Evolutionary conservation across 2,797 vertebrate genomes (phyloP), one percentile per base, ranked within the genome.

Genomic region (Hydrolagus colliei): DNA sequence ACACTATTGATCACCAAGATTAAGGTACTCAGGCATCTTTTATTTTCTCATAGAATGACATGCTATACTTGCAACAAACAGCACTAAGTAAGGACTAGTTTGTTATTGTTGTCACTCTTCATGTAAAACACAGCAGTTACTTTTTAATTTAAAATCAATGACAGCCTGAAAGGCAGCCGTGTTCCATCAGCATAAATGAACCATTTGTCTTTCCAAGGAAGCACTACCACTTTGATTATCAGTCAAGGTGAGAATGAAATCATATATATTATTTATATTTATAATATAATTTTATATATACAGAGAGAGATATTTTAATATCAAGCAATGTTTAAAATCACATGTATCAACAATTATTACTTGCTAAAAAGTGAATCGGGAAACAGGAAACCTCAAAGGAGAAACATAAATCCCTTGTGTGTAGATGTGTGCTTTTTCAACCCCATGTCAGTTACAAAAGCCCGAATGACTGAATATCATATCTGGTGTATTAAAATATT

Each of bases 121-220:
- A 91, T 92, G 90, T 91, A 92, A 92, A 93, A 92, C 90, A 90
- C 1, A 90, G 89, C 89, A 89, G 91, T 93, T 93, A 92, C 87
- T 92, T 92, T 94, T 93, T 92, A 93, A 94, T 93, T 94, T 92
- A 93, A 93, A 94, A 93, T 93, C 93, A 92, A 90, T 92, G 90
- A 89, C 84, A 0, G 61, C 90, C 90, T 93, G 90, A 91, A 90
- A 92, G 91, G 89, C 91, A 90, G 89, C 86, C 88, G 86, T 88
- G 87, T 89, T 92, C 90, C 88, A 92, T 92, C 88, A 86, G 88
- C 88, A 90, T 87, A 89, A 92, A 91, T 91, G 91, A 93, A 91
- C 89, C 89, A 89, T 89, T 92, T 86, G 86, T 92, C 90, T 93
- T 90, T 91, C 91, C 89, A 32, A 86, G 91, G 90, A 32, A 86